These are phyloP conservation scores for Hippopotamus amphibius DNA, from an alignment of 2,113 vertebrate genomes.

Conservation along the genomic window DNA sequence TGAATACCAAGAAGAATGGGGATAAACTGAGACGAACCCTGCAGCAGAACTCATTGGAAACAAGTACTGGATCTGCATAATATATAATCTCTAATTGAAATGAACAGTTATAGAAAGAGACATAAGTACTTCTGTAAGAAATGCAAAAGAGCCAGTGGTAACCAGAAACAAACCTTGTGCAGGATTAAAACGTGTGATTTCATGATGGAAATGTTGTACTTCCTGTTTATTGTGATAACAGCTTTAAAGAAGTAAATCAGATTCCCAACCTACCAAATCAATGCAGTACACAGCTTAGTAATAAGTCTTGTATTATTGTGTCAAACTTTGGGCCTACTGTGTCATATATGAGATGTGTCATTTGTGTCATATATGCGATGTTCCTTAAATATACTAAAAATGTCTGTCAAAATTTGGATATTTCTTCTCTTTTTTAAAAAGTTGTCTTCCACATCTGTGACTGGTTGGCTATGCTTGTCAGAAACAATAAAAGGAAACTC, in stretches of 20 bases:
- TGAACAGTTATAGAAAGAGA: neutral
- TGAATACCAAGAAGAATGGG: neutral
- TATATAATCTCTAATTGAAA: neutral
- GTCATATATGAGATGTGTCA: neutral
- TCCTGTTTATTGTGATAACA: neutral
- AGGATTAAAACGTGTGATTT: neutral
- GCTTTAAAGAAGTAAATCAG: neutral
- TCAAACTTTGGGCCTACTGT: neutral
- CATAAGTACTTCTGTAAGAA: neutral
- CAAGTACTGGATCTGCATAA: neutral
- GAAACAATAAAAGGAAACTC: conserved; percentile 75
- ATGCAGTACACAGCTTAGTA: neutral
- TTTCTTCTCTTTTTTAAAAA: conserved; percentile 28
- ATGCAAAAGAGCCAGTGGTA: neutral
- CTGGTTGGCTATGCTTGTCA: conserved; percentile 75
- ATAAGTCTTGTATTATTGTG: neutral
- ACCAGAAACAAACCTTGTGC: neutral
- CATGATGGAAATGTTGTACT: neutral
- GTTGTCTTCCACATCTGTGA: conserved; percentile 66
- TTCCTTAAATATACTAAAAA: conserved; percentile 45
- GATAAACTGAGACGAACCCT: neutral
- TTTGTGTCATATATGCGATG: neutral
- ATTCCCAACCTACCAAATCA: neutral
- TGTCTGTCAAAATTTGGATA: neutral
- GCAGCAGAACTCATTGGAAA: neutral